Conservation (phyloP, 1,140 invertebrate species). For the Drosophila grimshawi region DNA sequence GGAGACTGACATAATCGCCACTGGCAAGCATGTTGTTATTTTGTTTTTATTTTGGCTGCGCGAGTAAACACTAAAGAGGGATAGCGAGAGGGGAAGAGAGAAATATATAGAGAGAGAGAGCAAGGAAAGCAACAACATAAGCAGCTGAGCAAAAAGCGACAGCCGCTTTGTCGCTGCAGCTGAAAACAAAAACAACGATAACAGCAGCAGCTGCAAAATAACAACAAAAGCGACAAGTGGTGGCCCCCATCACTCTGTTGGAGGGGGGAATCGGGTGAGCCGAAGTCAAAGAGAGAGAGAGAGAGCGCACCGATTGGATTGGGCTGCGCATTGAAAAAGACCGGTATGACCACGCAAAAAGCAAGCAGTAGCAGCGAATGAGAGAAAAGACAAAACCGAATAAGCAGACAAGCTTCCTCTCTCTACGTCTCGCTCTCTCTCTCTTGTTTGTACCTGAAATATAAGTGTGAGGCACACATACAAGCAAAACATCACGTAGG, state of each 20-base stretch:
- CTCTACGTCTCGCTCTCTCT: slow-evolving; percentile 4
- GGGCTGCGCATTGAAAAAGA: slow-evolving; percentile 60
- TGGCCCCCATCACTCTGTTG: slow-evolving; percentile 16
- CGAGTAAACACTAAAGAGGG: slow-evolving; percentile 27
- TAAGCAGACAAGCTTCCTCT: slow-evolving; percentile 30
- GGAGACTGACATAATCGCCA: slow-evolving; percentile 59
- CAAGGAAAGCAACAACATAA: slow-evolving; percentile 52
- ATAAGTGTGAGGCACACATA: slow-evolving; percentile 31
- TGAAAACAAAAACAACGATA: slow-evolving; percentile 69
- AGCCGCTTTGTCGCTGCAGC: slow-evolving; percentile 63
- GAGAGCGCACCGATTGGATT: slow-evolving; percentile 24
- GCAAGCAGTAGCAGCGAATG: slow-evolving; percentile 38
- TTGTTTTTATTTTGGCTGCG: slow-evolving; percentile 53
- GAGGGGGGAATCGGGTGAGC: neutral
- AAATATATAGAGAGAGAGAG: slow-evolving; percentile 29
- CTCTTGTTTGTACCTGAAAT: slow-evolving; percentile 25
- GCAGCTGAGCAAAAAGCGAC: slow-evolving; percentile 61
- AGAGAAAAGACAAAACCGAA: slow-evolving; percentile 48
- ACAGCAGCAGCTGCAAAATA: slow-evolving; percentile 49
- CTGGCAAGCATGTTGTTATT: slow-evolving; percentile 41
- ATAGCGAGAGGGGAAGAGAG: slow-evolving; percentile 21
- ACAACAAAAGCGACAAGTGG: slow-evolving; percentile 74
- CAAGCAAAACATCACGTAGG: slow-evolving; percentile 65
- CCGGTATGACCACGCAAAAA: slow-evolving; percentile 70
- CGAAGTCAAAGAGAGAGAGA: slow-evolving; percentile 14